These are phyloP conservation scores for Arctocebus calabarensis DNA, from an alignment of 2,797 vertebrate genomes.

Conservation along the genomic window DNA sequence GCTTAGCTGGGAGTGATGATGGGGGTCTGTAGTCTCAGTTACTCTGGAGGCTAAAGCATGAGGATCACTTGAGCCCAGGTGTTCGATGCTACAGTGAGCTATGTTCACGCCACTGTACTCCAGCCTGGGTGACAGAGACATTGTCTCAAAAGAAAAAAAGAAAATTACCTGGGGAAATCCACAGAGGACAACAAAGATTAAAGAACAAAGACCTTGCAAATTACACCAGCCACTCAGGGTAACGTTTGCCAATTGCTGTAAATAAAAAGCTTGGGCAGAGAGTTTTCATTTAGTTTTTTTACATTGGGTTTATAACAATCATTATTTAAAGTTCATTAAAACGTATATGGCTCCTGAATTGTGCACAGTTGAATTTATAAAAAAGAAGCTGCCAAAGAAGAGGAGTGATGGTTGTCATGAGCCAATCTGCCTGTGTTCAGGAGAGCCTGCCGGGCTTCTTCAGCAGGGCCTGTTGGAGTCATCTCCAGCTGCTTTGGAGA, in stretches of 20 bases:
- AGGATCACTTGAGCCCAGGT: neutral
- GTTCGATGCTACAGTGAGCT: neutral
- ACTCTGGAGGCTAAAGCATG: neutral
- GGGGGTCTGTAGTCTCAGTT: neutral
- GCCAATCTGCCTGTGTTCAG: fast-evolving
- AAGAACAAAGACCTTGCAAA: neutral
- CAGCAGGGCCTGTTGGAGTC: neutral
- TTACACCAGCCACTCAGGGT: neutral
- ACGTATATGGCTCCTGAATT: neutral
- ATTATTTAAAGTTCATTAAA: conserved; percentile 51
- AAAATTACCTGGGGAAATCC: neutral
- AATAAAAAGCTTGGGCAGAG: neutral
- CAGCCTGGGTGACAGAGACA: neutral
- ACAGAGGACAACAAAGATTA: neutral
- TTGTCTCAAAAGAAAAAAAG: neutral
- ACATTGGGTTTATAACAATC: neutral
- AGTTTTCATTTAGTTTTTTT: neutral
- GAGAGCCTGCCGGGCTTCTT: neutral
- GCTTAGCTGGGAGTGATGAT: neutral
- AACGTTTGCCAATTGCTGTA: neutral
- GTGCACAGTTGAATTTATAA: neutral
- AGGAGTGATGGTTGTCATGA: neutral
- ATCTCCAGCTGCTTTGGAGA: neutral
- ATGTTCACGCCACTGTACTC: neutral
- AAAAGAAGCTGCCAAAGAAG: neutral